Conservation (phyloP, 2,888 invertebrate species). For the Eutolmus rufibarbis region DNA sequence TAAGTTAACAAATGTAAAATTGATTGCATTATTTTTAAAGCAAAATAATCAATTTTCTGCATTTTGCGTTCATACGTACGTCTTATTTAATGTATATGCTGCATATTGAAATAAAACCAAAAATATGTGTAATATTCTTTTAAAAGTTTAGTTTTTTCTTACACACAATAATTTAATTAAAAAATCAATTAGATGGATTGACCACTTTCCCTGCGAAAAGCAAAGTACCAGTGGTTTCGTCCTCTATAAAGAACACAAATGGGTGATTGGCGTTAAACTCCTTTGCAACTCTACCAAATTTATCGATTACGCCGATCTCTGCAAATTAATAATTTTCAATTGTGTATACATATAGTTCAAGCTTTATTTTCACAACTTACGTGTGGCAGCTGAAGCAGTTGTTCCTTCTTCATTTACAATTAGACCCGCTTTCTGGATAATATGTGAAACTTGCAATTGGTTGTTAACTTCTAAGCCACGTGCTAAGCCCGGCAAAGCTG, state of each 20-base stretch:
- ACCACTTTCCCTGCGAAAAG: conserved; percentile 77
- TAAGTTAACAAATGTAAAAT: too few relatives aligned
- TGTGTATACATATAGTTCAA: not conserved
- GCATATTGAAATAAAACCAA: not conserved
- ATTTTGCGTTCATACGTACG: too few relatives aligned
- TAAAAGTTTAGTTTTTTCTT: not conserved
- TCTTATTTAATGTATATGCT: too few relatives aligned
- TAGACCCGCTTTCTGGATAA: conserved; percentile 79
- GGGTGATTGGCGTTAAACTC: conserved; percentile 77
- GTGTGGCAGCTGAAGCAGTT: conserved; percentile 73
- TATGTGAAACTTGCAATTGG: conserved; percentile 71
- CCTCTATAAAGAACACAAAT: conserved; percentile 82
- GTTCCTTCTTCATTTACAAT: conserved; percentile 80
- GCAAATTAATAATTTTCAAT: not conserved
- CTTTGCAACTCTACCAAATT: conserved; percentile 70
- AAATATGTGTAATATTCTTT: not conserved
- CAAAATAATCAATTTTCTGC: too few relatives aligned
- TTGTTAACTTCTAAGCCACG: conserved; percentile 65
- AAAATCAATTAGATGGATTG: conserved; percentile 66
- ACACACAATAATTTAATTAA: not conserved
- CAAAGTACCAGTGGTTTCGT: conserved; percentile 74
- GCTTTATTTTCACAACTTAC: conserved; percentile 43
- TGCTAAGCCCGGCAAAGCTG: conserved; percentile 74
- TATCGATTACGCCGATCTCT: conserved; percentile 74
- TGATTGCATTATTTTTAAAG: too few relatives aligned